phyloP scores from a whole-genome alignment of 2,797 vertebrate species.

The Scolopax rusticola region DNA sequence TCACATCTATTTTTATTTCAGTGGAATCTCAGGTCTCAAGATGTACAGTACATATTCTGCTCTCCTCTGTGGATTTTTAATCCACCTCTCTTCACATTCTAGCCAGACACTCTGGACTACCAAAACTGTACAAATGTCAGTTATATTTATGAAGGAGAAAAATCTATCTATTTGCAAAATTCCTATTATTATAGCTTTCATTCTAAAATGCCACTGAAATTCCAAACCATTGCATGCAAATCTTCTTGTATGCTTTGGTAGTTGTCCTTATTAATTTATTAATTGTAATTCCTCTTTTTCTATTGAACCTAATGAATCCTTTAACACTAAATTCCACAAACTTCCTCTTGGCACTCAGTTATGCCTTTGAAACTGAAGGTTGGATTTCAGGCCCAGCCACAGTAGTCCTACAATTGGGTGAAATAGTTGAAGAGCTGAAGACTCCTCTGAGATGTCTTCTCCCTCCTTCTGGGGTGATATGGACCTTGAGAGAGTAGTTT shows the following conservation, averaged over 20 bases:
- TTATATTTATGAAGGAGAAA: not conserved
- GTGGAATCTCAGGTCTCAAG: not conserved
- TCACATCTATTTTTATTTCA: slow-evolving; percentile 33
- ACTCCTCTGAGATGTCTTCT: not conserved
- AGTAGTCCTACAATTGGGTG: not conserved
- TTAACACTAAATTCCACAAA: not conserved
- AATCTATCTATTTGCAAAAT: not conserved
- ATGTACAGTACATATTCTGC: not conserved
- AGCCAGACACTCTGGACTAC: not conserved
- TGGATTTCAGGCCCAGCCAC: not conserved
- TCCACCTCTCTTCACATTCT: not conserved
- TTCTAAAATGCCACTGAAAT: not conserved
- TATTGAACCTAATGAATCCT: not conserved
- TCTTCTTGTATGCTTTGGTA: not conserved
- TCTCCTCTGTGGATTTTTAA: not conserved
- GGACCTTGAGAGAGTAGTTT: accelerated
- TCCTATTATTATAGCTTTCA: not conserved
- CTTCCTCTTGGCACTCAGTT: not conserved
- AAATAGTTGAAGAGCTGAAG: not conserved
- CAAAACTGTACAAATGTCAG: not conserved
- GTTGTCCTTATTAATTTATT: not conserved
- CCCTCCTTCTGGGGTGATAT: not conserved
- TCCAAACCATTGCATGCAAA: not conserved
- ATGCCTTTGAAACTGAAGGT: not conserved
- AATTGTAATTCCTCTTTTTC: not conserved